A percentile compares a stretch with the other conserved stretches of the same genome.
Conservation (phyloP, 2,113 vertebrate genomes). For the Scortum barcoo region DNA sequence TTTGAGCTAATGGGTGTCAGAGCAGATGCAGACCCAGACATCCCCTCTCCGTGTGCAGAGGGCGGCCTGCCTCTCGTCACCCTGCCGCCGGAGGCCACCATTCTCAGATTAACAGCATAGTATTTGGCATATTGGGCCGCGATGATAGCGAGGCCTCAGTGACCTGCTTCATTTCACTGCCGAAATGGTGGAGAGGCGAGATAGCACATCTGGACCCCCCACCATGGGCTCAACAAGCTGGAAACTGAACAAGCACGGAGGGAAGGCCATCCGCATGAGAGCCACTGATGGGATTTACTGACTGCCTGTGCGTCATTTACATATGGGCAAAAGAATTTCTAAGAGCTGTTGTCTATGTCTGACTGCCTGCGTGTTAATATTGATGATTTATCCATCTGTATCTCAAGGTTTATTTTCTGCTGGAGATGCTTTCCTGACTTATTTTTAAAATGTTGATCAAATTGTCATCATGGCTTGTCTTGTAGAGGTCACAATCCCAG, state of each 20-base stretch:
- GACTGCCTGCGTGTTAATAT: background rate
- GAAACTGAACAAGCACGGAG: conserved; percentile 30
- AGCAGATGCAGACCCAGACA: conserved; percentile 58
- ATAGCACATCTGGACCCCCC: conserved; percentile 50
- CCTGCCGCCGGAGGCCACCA: conserved; percentile 31
- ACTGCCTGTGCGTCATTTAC: conserved; percentile 5
- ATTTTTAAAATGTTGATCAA: background rate
- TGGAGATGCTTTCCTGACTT: background rate
- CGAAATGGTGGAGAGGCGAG: conserved; percentile 33
- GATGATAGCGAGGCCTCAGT: conserved; percentile 17
- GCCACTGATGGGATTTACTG: background rate
- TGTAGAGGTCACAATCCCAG: background rate
- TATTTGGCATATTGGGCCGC: conserved; percentile 58
- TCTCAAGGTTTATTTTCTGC: background rate
- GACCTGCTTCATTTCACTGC: conserved; percentile 58
- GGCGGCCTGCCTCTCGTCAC: conserved; percentile 20
- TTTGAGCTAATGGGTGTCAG: conserved; percentile 55
- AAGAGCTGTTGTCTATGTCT: too few relatives aligned
- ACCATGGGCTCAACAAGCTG: conserved; percentile 50
- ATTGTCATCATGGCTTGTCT: background rate
- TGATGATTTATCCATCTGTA: background rate
- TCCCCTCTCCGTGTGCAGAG: background rate
- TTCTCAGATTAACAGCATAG: conserved; percentile 61
- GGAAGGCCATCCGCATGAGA: background rate
- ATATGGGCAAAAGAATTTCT: background rate